phyloP scores from a whole-genome alignment of 2,113 vertebrate genomes.

The Steatornis caripensis region DNA sequence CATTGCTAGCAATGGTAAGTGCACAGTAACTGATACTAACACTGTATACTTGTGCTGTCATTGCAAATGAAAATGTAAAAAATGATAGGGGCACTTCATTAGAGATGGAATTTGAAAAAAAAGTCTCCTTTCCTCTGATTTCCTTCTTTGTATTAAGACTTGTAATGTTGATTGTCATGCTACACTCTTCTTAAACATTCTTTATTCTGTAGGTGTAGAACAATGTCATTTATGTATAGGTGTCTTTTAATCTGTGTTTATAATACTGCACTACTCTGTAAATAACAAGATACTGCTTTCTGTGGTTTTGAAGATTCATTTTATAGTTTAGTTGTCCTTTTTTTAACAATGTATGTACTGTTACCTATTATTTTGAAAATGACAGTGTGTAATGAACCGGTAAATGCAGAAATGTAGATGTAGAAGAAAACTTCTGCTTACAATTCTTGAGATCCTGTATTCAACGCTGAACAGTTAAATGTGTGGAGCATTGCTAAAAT shows the following conservation, averaged over 20 bases:
- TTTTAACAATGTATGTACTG: slow-evolving; percentile 27
- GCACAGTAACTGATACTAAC: neutral
- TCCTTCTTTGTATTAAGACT: neutral
- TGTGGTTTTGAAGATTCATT: slow-evolving; percentile 17
- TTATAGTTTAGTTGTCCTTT: slow-evolving; percentile 43
- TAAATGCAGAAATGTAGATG: slow-evolving; percentile 38
- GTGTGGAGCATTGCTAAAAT: neutral
- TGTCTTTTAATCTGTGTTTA: slow-evolving; percentile 29
- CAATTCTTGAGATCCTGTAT: neutral
- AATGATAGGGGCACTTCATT: neutral
- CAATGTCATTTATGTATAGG: neutral
- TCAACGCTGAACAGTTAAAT: neutral
- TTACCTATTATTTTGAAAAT: slow-evolving; percentile 43
- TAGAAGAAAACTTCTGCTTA: slow-evolving; percentile 24
- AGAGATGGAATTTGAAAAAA: neutral
- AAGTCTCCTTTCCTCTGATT: neutral
- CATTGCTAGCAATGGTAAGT: neutral
- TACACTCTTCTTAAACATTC: slow-evolving; percentile 7
- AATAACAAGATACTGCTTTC: slow-evolving; percentile 40
- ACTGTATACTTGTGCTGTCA: neutral
- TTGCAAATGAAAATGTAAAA: slow-evolving; percentile 8
- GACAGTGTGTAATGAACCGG: slow-evolving; percentile 23
- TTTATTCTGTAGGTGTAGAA: slow-evolving; percentile 37
- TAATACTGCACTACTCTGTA: slow-evolving; percentile 53
- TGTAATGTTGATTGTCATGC: neutral